phyloP scores from a whole-genome alignment of 2,797 vertebrate genomes.

The Apogon talboti region DNA sequence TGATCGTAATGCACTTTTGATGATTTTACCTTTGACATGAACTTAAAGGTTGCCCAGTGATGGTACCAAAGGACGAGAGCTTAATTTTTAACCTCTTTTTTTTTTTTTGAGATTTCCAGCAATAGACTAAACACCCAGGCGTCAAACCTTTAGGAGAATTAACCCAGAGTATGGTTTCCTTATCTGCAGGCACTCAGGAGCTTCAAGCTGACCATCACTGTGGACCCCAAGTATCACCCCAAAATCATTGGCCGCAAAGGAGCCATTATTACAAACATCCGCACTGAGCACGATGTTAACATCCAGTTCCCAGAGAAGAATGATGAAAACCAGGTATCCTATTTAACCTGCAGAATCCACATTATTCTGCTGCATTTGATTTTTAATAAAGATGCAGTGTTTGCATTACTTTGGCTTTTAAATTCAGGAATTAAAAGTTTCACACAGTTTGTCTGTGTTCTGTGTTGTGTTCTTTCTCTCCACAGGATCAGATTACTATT shows the following conservation, averaged over 20 bases:
- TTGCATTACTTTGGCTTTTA: background rate
- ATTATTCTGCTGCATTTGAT: background rate
- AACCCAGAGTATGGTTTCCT: background rate
- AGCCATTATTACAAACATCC: constrained; percentile 96
- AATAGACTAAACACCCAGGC: background rate
- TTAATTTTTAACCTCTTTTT: constrained; percentile 14
- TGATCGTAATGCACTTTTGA: background rate
- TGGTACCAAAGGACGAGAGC: background rate
- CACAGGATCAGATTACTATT: constrained; percentile 96
- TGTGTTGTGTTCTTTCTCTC: background rate
- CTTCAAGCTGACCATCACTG: constrained; percentile 95
- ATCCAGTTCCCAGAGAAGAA: constrained; percentile 99
- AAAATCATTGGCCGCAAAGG: constrained; percentile 99
- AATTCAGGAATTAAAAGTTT: too few relatives aligned
- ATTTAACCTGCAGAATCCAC: background rate
- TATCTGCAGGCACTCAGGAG: constrained; percentile 90
- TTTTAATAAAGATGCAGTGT: background rate
- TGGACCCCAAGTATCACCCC: constrained; percentile 98
- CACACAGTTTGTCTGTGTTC: too few relatives aligned
- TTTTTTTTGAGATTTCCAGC: background rate
- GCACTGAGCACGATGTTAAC: constrained; percentile 94
- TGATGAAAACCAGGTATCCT: constrained; percentile 89
- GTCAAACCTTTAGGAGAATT: background rate
- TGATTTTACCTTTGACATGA: constrained; percentile 11
- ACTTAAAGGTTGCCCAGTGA: background rate